Evolutionary conservation across 2,797 vertebrate species (phyloP).

Genomic region (Sarcoramphus papa): DNA sequence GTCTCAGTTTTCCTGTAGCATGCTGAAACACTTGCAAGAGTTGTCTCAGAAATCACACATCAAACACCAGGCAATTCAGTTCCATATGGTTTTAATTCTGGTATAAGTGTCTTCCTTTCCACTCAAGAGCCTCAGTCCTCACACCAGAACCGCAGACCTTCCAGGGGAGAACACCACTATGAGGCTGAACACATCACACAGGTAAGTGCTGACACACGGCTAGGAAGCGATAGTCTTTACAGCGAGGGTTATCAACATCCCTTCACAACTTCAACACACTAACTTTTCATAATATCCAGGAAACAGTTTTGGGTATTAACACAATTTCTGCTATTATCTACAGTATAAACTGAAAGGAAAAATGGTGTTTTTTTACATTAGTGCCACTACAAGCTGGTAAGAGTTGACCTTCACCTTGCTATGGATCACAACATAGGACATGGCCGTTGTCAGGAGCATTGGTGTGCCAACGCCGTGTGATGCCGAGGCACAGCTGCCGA

Average conservation of each 20-base stretch:
- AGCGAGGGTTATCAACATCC: rapidly evolving
- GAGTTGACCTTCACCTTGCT: not conserved
- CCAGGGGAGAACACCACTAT: rapidly evolving
- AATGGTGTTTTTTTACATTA: rapidly evolving
- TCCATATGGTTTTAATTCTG: not conserved
- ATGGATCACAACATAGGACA: rapidly evolving
- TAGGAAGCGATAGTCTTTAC: rapidly evolving
- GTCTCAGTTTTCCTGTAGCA: not conserved
- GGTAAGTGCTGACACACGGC: rapidly evolving
- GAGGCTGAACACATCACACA: rapidly evolving
- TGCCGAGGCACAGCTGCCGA: rapidly evolving
- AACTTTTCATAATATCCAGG: rapidly evolving
- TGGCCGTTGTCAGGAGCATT: rapidly evolving
- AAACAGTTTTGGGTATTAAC: rapidly evolving
- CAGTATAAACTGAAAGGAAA: not conserved
- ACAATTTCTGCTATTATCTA: not conserved
- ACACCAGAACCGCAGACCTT: rapidly evolving
- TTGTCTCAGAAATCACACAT: not conserved
- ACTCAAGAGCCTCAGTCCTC: rapidly evolving
- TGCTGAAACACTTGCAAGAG: not conserved
- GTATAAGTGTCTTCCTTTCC: not conserved
- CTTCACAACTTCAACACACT: too few species aligned
- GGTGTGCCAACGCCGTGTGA: rapidly evolving
- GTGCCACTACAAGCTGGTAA: rapidly evolving
- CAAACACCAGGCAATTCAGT: not conserved